Conservation (phyloP, 2,888 invertebrate genomes). For the Caenorhabditis panamensis region DNA sequence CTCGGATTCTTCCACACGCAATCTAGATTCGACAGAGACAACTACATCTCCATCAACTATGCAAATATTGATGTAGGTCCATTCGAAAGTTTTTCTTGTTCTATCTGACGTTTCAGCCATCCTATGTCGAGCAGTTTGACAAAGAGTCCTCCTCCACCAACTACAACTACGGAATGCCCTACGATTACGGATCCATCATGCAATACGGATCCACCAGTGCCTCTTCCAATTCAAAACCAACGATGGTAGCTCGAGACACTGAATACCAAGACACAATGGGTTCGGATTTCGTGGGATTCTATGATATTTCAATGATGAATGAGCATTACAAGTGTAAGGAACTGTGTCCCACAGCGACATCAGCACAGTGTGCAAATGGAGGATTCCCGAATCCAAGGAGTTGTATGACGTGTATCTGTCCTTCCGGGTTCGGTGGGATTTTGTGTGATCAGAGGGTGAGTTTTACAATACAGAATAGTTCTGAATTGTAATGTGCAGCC, state of each 20-base stretch:
- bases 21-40: conserved; percentile 59
- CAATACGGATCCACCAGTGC: conserved; percentile 71
- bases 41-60: conserved; percentile 56
- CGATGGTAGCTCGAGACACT: conserved; percentile 68
- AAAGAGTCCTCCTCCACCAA: conserved; percentile 74
- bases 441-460: conserved; percentile 65
- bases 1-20: conserved; percentile 77
- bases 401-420: conserved; percentile 75
- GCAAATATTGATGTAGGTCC: conserved; percentile 59
- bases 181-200: conserved; percentile 79
- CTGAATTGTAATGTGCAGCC: too few species aligned
- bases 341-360: conserved; percentile 53
- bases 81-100: too few species aligned
- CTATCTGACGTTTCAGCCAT: conserved; percentile 62
- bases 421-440: conserved; percentile 74
- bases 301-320: conserved; percentile 79
- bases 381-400: conserved; percentile 74
- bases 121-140: conserved; percentile 73
- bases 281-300: conserved; percentile 72
- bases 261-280: conserved; percentile 74
- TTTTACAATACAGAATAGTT: too few species aligned
- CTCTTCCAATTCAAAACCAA: conserved; percentile 65
- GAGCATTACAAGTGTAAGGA: conserved; percentile 76
- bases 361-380: conserved; percentile 73
- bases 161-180: conserved; percentile 76